Conservation (phyloP, 2,888 invertebrate genomes). For the Uropetala carovei region DNA sequence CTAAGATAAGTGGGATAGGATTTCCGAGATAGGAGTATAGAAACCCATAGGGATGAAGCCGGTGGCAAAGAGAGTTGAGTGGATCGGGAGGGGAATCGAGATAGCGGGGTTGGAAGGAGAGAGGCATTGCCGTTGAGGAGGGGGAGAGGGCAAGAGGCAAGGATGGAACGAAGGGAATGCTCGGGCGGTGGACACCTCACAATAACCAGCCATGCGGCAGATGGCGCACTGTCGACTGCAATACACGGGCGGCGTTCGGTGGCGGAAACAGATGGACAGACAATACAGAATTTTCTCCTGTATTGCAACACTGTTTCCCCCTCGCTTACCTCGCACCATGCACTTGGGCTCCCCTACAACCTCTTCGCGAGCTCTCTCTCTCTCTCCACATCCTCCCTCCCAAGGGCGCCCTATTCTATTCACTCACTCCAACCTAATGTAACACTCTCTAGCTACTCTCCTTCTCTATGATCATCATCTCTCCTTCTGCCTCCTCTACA, state of each 20-base stretch:
- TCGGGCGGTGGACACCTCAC: conserved; percentile 37
- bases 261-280: conserved; percentile 64
- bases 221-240: conserved; percentile 41
- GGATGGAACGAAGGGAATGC: neutral
- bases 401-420: neutral
- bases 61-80: neutral
- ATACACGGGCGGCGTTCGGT: conserved; percentile 43
- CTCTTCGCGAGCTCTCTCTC: neutral
- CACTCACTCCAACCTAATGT: neutral
- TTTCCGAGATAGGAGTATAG: neutral
- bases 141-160: neutral
- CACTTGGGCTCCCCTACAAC: neutral
- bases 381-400: neutral
- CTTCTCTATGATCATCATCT: neutral
- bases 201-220: conserved; percentile 63
- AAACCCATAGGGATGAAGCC: neutral
- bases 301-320: conserved; percentile 52
- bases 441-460: neutral
- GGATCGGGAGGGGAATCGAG: neutral
- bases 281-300: conserved; percentile 63
- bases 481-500: neutral
- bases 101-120: neutral
- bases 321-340: neutral
- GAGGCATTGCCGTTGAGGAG: neutral
- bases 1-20: conserved; percentile 19